Conservation (phyloP, 2,113 vertebrate genomes). For the Corvus cornix region DNA sequence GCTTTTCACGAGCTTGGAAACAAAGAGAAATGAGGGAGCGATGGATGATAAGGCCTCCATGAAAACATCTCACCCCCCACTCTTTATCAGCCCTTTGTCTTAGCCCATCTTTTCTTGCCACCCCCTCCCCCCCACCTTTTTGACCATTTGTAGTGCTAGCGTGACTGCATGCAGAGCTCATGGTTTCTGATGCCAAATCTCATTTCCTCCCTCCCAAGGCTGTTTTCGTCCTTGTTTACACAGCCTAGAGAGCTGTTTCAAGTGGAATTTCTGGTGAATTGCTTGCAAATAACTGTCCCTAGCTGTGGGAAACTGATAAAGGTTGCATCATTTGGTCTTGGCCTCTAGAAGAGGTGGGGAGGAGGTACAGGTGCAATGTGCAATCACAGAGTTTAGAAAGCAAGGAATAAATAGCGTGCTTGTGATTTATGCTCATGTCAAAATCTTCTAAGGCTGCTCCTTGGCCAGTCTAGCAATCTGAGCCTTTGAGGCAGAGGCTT, state of each 20-base stretch:
- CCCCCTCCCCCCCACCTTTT: neutral
- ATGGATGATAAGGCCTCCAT: neutral
- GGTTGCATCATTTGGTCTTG: neutral
- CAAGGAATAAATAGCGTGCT: neutral
- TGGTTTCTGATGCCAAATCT: neutral
- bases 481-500: neutral
- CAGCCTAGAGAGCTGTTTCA: neutral
- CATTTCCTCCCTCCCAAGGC: conserved; percentile 29
- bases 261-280: neutral
- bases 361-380: neutral
- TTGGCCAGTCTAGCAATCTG: neutral
- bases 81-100: neutral
- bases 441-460: neutral
- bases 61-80: neutral
- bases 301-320: conserved; percentile 10
- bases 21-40: neutral
- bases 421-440: neutral
- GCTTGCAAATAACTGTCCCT: neutral
- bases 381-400: neutral
- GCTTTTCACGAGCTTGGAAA: neutral
- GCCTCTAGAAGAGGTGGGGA: neutral
- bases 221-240: conserved; percentile 48
- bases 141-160: neutral
- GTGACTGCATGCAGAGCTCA: neutral
- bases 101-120: neutral